phyloP scores from a whole-genome alignment of 2,797 vertebrate genomes.

The Rhinogobio ventralis region DNA sequence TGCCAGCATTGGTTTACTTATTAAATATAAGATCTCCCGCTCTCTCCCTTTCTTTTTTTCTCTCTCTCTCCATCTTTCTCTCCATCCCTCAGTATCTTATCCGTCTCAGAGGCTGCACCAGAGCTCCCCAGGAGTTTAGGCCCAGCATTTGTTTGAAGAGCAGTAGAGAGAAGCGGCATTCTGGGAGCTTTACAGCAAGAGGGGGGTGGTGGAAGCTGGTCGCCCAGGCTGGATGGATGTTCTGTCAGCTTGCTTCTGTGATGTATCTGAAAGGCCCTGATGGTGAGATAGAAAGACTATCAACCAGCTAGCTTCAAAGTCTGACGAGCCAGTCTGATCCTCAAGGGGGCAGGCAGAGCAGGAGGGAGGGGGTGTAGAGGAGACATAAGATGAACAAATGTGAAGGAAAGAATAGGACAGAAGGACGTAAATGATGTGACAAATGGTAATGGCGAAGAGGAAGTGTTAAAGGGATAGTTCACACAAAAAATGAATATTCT shows the following conservation, averaged over 20 bases:
- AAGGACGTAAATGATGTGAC: conserved; percentile 55
- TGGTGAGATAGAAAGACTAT: conserved; percentile 77
- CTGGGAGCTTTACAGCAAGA: conserved; percentile 77
- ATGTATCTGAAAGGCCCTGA: conserved; percentile 83
- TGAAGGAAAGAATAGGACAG: conserved; percentile 50
- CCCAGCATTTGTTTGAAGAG: conserved; percentile 56
- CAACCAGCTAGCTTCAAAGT: conserved; percentile 68
- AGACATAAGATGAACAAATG: conserved; percentile 26
- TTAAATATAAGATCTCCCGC: conserved; percentile 77
- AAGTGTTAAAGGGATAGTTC: conserved; percentile 1
- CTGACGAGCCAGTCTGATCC: conserved; percentile 51
- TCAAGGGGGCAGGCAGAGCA: not conserved
- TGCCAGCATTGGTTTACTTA: conserved; percentile 78
- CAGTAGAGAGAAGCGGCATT: conserved; percentile 74
- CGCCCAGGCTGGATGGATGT: conserved; percentile 88
- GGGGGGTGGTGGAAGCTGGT: conserved; percentile 71
- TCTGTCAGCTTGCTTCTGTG: conserved; percentile 81
- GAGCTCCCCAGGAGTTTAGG: conserved; percentile 24
- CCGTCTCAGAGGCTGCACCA: conserved; percentile 39
- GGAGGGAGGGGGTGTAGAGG: not conserved
- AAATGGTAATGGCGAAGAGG: conserved; percentile 50
- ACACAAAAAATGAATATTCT: not conserved
- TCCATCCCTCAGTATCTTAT: conserved; percentile 27
- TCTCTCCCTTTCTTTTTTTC: conserved; percentile 52
- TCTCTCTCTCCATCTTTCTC: conserved; percentile 55